phyloP scores from a whole-genome alignment of 2,888 invertebrate genomes.

The Erebia epiphron region DNA sequence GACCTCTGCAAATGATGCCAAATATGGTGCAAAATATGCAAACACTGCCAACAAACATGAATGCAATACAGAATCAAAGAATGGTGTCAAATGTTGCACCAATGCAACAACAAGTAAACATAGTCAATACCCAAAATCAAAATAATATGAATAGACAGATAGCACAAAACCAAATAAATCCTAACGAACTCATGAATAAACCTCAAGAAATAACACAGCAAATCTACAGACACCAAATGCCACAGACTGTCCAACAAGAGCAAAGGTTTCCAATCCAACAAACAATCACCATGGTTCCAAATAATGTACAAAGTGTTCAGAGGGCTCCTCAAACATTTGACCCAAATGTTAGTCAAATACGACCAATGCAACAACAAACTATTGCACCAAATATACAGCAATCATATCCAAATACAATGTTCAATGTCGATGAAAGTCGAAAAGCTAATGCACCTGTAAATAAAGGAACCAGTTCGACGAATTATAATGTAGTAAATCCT shows the following conservation, averaged over 20 bases:
- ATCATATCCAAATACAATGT: constrained; percentile 29
- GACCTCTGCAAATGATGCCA: constrained; percentile 40
- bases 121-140: constrained; percentile 38
- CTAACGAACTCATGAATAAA: constrained; percentile 38
- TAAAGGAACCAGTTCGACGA: constrained; percentile 24
- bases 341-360: constrained; percentile 37
- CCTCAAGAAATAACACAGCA: constrained; percentile 33
- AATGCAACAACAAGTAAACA: constrained; percentile 38
- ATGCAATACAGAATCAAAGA: constrained; percentile 39
- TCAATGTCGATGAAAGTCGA: constrained; percentile 29
- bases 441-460: constrained; percentile 21
- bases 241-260: constrained; percentile 34
- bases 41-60: constrained; percentile 35
- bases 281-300: constrained; percentile 49
- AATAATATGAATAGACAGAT: constrained; percentile 32
- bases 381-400: constrained; percentile 30
- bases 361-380: constrained; percentile 36
- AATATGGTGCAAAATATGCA: constrained; percentile 41
- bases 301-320: constrained; percentile 44
- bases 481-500: constrained; percentile 26
- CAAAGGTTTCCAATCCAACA: constrained; percentile 43
- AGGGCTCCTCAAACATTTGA: constrained; percentile 30
- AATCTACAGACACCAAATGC: constrained; percentile 30
- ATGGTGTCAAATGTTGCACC: constrained; percentile 38
- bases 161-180: constrained; percentile 35